These are phyloP conservation scores for Naja naja DNA, from an alignment of 2,113 vertebrate species.

Conservation along the genomic window DNA sequence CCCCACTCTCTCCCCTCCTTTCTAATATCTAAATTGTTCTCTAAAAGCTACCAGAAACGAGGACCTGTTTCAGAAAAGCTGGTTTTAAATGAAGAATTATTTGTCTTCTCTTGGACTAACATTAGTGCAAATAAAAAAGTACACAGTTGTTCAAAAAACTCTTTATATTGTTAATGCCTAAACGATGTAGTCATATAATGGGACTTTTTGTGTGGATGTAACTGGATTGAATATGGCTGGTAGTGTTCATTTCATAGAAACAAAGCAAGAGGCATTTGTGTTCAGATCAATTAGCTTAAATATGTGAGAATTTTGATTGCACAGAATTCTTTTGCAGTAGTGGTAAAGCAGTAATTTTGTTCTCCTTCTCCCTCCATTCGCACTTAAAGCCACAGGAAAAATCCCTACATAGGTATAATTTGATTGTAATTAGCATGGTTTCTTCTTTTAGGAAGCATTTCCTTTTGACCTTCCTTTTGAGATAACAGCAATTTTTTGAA, in stretches of 20 bases:
- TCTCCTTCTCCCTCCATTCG: too few relatives aligned
- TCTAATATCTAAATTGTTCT: slow-evolving; percentile 54
- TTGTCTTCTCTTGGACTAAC: not conserved
- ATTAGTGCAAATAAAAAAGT: not conserved
- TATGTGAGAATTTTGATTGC: not conserved
- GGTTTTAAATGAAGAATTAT: slow-evolving; percentile 40
- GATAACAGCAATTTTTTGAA: not conserved
- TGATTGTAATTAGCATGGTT: not conserved
- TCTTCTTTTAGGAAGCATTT: not conserved
- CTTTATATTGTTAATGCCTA: slow-evolving; percentile 7
- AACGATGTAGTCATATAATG: not conserved
- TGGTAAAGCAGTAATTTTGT: not conserved
- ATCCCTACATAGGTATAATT: not conserved
- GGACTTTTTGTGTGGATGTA: not conserved
- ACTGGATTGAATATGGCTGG: not conserved
- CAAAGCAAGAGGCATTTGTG: not conserved
- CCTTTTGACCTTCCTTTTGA: not conserved
- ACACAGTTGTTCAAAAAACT: not conserved
- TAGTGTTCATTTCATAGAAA: not conserved
- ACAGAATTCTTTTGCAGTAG: not conserved
- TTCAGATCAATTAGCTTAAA: not conserved
- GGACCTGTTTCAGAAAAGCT: slow-evolving; percentile 38
- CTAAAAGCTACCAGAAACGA: slow-evolving; percentile 34
- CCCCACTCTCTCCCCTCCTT: not conserved
- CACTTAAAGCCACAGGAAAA: not conserved